Percentiles rank a stretch among this genome's conserved stretches.
Conservation (phyloP, 2,113 vertebrate species). For the Seriola dumerili region DNA sequence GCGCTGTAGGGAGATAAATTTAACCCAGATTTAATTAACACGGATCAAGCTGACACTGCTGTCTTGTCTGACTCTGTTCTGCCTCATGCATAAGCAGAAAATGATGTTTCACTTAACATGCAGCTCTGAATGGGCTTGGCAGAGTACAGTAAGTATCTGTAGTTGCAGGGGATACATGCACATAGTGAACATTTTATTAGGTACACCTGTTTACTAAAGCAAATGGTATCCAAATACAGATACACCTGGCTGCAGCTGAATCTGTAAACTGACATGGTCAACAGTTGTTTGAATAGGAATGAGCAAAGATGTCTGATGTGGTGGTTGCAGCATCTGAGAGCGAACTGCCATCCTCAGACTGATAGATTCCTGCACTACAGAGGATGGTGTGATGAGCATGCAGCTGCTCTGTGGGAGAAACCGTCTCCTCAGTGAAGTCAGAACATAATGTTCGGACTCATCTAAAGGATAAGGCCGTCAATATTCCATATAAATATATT, state of each 20-base stretch:
- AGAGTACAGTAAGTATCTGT: not conserved
- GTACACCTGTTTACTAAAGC: not conserved
- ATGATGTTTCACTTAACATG: conserved; percentile 23
- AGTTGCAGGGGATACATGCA: conserved; percentile 6
- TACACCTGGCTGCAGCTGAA: not conserved
- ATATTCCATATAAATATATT: not conserved
- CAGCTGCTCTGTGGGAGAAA: conserved; percentile 5
- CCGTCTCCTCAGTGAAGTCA: too few relatives aligned
- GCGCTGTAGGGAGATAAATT: conserved; percentile 44
- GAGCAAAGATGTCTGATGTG: too few relatives aligned
- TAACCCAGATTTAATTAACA: conserved; percentile 56
- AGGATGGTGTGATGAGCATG: not conserved
- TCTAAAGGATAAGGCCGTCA: not conserved
- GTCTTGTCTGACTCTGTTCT: conserved; percentile 17
- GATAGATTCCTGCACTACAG: conserved; percentile 1
- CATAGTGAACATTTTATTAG: not conserved
- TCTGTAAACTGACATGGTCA: not conserved
- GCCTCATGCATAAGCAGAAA: conserved; percentile 25
- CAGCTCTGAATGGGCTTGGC: conserved; percentile 1
- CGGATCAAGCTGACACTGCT: conserved; percentile 40
- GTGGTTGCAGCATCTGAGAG: too few relatives aligned
- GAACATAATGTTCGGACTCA: not conserved
- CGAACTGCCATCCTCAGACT: too few relatives aligned
- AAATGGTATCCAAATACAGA: not conserved
- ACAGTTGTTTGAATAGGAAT: too few relatives aligned